A percentile compares a stretch with the other conserved stretches of the same genome.
Conservation (phyloP, 2,888 invertebrate genomes). For the Maniola hyperantus region DNA sequence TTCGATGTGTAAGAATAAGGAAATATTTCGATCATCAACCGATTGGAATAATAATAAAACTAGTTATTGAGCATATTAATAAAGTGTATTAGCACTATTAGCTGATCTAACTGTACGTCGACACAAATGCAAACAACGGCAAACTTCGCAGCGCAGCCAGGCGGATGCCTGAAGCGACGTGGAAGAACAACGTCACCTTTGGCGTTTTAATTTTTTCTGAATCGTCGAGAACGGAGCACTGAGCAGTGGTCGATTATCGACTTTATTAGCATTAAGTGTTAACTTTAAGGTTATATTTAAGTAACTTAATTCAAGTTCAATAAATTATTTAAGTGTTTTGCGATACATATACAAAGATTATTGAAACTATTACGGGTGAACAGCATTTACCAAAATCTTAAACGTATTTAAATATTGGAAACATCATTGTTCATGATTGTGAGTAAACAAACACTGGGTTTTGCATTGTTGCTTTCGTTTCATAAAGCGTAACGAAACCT, state of each 20-base stretch:
- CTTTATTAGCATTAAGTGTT: slow-evolving; percentile 1
- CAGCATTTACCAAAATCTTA: background rate
- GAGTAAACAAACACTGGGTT: slow-evolving; percentile 19
- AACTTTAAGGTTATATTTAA: slow-evolving; percentile 13
- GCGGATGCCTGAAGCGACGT: slow-evolving; percentile 8
- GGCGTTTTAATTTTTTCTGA: background rate
- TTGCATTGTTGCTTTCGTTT: slow-evolving; percentile 14
- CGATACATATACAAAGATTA: background rate
- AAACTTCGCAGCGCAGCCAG: background rate
- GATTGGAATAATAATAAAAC: background rate
- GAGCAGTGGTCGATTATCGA: slow-evolving; percentile 9
- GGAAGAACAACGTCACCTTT: background rate
- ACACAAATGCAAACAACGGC: slow-evolving; percentile 4
- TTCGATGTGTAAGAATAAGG: too few relatives aligned
- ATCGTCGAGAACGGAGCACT: background rate
- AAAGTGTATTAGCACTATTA: background rate
- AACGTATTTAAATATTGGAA: background rate
- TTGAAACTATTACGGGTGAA: slow-evolving; percentile 8
- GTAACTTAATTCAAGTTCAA: background rate
- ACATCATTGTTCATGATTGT: slow-evolving; percentile 47
- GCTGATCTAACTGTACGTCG: background rate
- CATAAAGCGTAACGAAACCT: slow-evolving; percentile 25
- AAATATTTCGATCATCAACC: background rate
- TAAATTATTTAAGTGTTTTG: background rate
- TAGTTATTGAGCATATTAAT: slow-evolving; percentile 1